Evolutionary conservation across 1,140 invertebrate genomes (phyloP).

Genomic region (Anagrus nilaparvatae): DNA sequence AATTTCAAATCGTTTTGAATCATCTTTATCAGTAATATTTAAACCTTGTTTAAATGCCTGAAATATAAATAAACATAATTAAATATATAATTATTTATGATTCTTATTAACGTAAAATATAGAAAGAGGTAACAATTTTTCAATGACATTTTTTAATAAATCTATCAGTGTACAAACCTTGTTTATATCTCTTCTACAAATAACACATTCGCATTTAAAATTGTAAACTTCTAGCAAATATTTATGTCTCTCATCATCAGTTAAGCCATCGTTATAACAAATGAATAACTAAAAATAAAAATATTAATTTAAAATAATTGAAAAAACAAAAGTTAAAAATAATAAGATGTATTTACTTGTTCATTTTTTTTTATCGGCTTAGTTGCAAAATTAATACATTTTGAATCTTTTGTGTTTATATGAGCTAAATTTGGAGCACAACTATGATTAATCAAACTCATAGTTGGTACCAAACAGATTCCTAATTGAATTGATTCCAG

Average conservation of each 20-base stretch:
- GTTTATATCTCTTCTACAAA: too few species aligned
- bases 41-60: too few species aligned
- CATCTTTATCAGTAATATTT: too few species aligned
- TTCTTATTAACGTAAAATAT: too few species aligned
- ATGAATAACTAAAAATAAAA: constrained; percentile 7
- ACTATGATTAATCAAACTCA: constrained; percentile 5
- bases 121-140: too few species aligned
- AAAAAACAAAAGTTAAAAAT: not conserved
- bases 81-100: too few species aligned
- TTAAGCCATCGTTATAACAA: not conserved
- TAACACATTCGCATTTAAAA: constrained; percentile 4
- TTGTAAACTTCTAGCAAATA: not conserved
- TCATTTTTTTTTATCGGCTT: constrained; percentile 4
- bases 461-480: constrained; percentile 3
- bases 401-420: not conserved
- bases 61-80: too few species aligned
- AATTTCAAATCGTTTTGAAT: too few species aligned
- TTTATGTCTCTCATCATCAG: not conserved
- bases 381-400: constrained; percentile 1
- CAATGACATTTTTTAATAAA: too few species aligned
- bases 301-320: too few species aligned
- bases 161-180: too few species aligned
- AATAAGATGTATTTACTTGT: not conserved
- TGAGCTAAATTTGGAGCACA: constrained; percentile 2
- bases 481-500: too few species aligned